phyloP scores from a whole-genome alignment of 2,888 invertebrate species.

The Papilio demoleus region DNA sequence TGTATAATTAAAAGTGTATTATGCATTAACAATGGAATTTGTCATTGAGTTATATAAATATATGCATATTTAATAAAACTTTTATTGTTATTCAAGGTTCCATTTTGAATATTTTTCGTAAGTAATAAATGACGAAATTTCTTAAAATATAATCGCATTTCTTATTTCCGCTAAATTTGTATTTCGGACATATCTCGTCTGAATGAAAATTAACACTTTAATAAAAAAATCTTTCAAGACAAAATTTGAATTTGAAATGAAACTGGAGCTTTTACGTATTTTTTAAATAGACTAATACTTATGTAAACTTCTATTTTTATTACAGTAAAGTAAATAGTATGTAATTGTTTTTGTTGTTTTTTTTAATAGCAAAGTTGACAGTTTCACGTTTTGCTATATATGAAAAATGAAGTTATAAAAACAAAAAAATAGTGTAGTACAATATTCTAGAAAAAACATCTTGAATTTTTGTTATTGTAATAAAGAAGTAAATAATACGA shows the following conservation, averaged over 20 bases:
- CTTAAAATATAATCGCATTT: not conserved
- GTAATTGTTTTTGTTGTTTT: not conserved
- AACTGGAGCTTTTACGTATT: too few species aligned
- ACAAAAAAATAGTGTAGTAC: not conserved
- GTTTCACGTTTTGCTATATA: not conserved
- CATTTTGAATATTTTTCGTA: constrained; percentile 6
- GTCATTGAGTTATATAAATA: constrained; percentile 16
- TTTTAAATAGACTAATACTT: too few species aligned
- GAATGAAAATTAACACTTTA: too few species aligned
- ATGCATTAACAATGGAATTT: constrained; percentile 9
- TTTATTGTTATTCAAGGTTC: constrained; percentile 2
- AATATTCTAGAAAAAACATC: constrained; percentile 1
- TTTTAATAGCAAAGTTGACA: constrained; percentile 1
- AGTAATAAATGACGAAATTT: not conserved
- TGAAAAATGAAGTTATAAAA: not conserved
- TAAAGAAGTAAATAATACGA: not conserved
- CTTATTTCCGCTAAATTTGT: not conserved
- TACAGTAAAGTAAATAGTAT: too few species aligned
- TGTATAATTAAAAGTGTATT: not conserved
- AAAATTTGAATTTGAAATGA: too few species aligned
- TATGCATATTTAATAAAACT: not conserved
- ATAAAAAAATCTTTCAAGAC: too few species aligned
- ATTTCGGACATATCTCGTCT: too few species aligned
- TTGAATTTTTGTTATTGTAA: constrained; percentile 5
- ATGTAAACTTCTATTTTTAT: too few species aligned